These are phyloP conservation scores for Thunnus thynnus DNA, from an alignment of 2,113 vertebrate genomes.

Conservation along the genomic window DNA sequence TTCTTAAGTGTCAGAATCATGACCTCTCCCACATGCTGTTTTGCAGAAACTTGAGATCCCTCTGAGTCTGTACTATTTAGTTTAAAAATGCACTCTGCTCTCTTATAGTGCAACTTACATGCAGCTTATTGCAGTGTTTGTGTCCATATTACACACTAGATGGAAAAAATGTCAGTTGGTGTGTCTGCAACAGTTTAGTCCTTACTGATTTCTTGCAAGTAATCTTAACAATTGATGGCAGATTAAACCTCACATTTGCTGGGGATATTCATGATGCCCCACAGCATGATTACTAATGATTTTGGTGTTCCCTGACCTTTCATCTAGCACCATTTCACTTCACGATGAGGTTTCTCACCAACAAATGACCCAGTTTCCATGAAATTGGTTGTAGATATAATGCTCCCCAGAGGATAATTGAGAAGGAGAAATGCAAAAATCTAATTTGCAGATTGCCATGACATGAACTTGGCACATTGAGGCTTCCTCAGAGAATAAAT, in stretches of 20 bases:
- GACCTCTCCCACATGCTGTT: neutral
- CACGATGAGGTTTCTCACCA: neutral
- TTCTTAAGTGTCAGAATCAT: neutral
- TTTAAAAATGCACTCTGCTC: neutral
- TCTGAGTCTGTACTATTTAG: neutral
- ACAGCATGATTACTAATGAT: neutral
- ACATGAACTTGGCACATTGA: neutral
- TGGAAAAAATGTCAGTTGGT: neutral
- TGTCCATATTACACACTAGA: too few relatives aligned
- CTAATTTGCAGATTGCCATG: neutral
- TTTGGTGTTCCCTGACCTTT: neutral
- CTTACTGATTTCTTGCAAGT: neutral
- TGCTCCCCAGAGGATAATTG: neutral
- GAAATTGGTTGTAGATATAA: neutral
- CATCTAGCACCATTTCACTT: neutral
- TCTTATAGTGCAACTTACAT: too few relatives aligned
- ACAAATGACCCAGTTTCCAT: neutral
- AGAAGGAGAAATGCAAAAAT: neutral
- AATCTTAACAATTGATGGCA: neutral
- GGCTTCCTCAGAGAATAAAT: neutral
- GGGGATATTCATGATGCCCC: neutral
- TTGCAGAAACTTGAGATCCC: neutral
- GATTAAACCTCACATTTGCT: neutral
- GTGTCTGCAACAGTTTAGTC: neutral
- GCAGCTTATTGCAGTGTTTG: too few relatives aligned